phyloP scores from a whole-genome alignment of 1,140 invertebrate genomes.

The Carposina sasakii region DNA sequence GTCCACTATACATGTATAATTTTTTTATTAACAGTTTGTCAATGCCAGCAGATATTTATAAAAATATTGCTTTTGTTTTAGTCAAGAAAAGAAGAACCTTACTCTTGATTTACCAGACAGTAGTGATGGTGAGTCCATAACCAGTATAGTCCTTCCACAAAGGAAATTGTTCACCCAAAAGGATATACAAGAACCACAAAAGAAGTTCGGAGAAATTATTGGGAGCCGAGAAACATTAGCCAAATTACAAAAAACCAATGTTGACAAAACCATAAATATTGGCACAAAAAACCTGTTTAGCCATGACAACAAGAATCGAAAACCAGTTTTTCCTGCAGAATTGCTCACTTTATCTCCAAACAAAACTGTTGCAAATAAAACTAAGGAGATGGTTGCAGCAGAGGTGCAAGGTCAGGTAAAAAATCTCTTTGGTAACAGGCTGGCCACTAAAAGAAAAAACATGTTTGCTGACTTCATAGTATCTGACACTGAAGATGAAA shows the following conservation, averaged over 20 bases:
- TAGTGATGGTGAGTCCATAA: constrained; percentile 58
- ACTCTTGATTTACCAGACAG: constrained; percentile 53
- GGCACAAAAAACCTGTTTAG: constrained; percentile 41
- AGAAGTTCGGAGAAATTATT: constrained; percentile 39
- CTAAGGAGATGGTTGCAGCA: constrained; percentile 27
- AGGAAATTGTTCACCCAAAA: constrained; percentile 50
- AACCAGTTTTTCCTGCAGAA: constrained; percentile 42
- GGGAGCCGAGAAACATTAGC: constrained; percentile 31
- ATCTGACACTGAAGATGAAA: constrained; percentile 58
- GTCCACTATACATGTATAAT: too few species aligned
- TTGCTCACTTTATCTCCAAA: constrained; percentile 44
- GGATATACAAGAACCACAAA: constrained; percentile 31
- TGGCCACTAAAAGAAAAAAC: constrained; percentile 46
- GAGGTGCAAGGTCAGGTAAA: constrained; percentile 35
- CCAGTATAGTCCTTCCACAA: constrained; percentile 55
- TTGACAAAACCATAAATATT: constrained; percentile 39
- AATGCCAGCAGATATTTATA: constrained; percentile 2
- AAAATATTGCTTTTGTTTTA: constrained; percentile 33
- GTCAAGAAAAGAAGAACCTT: constrained; percentile 50
- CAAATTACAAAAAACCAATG: constrained; percentile 33
- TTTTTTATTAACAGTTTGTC: constrained; percentile 6
- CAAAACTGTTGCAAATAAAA: constrained; percentile 46
- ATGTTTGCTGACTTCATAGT: constrained; percentile 55
- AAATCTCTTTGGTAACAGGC: constrained; percentile 46
- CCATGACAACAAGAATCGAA: constrained; percentile 30